A percentile compares a stretch with the other conserved stretches of the same genome.
These are phyloP conservation scores for Didymodactylos carnosus DNA, from an alignment of 2,888 invertebrate genomes.

Conservation along the genomic window DNA sequence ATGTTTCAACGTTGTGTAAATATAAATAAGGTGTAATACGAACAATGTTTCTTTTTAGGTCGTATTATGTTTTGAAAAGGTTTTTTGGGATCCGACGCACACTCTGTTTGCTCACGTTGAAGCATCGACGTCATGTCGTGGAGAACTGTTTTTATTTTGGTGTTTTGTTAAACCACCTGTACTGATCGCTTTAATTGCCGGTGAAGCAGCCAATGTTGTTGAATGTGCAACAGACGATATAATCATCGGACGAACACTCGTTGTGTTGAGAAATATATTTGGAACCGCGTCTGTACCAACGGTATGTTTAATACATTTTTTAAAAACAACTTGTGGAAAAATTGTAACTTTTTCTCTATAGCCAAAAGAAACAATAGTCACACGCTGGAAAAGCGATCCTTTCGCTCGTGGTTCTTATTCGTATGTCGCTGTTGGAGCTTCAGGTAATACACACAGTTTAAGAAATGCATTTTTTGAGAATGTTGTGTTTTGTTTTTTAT, in stretches of 20 bases:
- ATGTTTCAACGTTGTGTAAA: background rate
- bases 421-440: constrained; percentile 74
- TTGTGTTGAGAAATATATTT: constrained; percentile 80
- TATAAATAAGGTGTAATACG: too few relatives aligned
- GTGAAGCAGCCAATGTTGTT: constrained; percentile 79
- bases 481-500: constrained; percentile 50
- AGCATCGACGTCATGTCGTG: constrained; percentile 62
- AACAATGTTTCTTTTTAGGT: too few relatives aligned
- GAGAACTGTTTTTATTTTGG: constrained; percentile 93
- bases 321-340: too few relatives aligned
- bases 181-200: constrained; percentile 74
- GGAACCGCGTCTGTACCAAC: constrained; percentile 75
- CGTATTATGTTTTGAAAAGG: constrained; percentile 80
- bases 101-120: constrained; percentile 93
- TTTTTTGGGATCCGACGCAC: constrained; percentile 89
- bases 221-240: constrained; percentile 84
- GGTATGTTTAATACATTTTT: too few relatives aligned
- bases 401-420: constrained; percentile 91
- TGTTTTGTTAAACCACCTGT: constrained; percentile 67
- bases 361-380: constrained; percentile 73
- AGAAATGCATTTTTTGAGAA: background rate
- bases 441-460: constrained; percentile 25
- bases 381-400: constrained; percentile 91
- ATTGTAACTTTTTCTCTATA: constrained; percentile 22
- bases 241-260: constrained; percentile 80